These are phyloP conservation scores for Cavia porcellus DNA, from an alignment of 2,113 vertebrate species.

Conservation along the genomic window DNA sequence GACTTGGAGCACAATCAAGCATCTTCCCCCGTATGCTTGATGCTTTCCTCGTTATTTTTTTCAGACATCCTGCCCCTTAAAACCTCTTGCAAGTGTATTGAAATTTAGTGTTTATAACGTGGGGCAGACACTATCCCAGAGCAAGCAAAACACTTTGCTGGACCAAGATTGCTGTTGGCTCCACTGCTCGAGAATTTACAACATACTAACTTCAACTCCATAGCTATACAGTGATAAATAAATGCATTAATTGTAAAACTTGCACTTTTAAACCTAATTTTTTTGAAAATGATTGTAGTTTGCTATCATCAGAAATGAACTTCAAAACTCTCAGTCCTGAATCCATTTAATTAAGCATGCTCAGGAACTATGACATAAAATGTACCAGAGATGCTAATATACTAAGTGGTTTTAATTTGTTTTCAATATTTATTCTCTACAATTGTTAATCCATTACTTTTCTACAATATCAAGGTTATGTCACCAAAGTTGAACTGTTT, in stretches of 20 bases:
- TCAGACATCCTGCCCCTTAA: accelerated
- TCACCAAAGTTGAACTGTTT: not conserved
- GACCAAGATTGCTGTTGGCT: not conserved
- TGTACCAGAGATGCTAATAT: not conserved
- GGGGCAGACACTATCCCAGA: not conserved
- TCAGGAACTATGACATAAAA: not conserved
- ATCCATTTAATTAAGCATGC: not conserved
- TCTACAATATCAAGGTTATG: not conserved
- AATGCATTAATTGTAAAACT: not conserved
- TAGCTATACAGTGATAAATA: not conserved
- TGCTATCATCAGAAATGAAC: not conserved
- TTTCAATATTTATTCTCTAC: not conserved
- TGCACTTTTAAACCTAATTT: not conserved
- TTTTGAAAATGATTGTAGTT: not conserved
- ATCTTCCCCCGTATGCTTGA: not conserved
- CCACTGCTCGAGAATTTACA: not conserved
- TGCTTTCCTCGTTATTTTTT: not conserved
- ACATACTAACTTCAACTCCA: not conserved
- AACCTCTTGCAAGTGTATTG: not conserved
- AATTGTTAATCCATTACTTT: not conserved
- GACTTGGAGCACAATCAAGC: not conserved
- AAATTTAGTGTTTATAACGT: not conserved
- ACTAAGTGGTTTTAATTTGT: not conserved
- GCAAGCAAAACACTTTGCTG: not conserved
- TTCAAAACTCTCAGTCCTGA: not conserved